Conservation (phyloP, 2,113 vertebrate species). For the Bubo blakistoni region DNA sequence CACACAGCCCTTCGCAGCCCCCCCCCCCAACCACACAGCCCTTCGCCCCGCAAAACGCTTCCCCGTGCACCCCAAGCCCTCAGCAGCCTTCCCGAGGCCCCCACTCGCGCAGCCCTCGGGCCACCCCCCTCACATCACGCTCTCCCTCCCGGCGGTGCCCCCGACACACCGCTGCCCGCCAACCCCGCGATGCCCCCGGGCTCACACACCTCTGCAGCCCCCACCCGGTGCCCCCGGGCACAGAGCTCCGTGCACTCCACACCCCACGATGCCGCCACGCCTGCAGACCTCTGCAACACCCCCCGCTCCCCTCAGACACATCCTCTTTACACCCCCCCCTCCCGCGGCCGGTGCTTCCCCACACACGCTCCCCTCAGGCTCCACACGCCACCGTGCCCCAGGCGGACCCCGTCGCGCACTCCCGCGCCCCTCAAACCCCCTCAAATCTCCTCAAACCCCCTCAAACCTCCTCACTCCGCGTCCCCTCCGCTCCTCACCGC, state of each 20-base stretch:
- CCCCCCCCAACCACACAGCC: not conserved
- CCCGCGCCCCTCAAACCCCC: not conserved
- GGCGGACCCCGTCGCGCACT: not conserved
- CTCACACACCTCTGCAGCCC: not conserved
- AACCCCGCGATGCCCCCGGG: not conserved
- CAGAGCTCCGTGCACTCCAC: not conserved
- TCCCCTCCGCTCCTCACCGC: not conserved
- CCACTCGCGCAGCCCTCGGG: rapidly evolving
- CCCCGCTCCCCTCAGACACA: too few relatives aligned
- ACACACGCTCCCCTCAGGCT: not conserved
- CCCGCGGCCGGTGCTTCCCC: too few relatives aligned
- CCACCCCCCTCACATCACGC: not conserved
- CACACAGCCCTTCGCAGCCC: too few relatives aligned
- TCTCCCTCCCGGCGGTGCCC: not conserved
- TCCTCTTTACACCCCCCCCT: not conserved
- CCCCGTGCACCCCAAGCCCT: not conserved
- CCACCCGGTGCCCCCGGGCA: not conserved
- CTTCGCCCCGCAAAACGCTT: too few relatives aligned
- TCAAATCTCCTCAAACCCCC: not conserved
- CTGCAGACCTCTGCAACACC: not conserved
- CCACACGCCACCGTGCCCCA: not conserved
- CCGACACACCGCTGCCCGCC: not conserved
- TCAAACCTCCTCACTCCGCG: not conserved
- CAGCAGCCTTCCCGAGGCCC: not conserved
- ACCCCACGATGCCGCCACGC: too few relatives aligned